phyloP scores from a whole-genome alignment of 2,113 vertebrate genomes.

The Nematolebias whitei region DNA sequence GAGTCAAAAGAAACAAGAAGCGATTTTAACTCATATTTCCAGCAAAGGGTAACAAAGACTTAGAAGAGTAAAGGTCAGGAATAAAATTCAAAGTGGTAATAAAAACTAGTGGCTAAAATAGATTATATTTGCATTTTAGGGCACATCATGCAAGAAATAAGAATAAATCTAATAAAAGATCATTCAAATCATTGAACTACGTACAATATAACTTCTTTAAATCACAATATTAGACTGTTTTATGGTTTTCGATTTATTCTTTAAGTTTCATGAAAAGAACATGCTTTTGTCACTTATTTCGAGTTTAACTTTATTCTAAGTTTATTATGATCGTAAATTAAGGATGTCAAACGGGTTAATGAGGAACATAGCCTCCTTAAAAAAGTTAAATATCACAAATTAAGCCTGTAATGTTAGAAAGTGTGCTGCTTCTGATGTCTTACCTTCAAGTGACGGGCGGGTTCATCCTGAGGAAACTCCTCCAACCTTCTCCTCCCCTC shows the following conservation, averaged over 20 bases:
- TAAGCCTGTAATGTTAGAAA: not conserved
- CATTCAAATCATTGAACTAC: not conserved
- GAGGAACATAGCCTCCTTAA: not conserved
- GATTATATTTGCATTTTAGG: not conserved
- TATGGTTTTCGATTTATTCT: no score
- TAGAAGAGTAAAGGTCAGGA: not conserved
- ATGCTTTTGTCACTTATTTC: no score
- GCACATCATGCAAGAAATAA: not conserved
- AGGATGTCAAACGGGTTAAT: not conserved
- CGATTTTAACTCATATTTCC: not conserved
- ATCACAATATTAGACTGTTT: no score
- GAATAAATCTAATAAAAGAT: not conserved
- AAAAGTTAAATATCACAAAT: not conserved
- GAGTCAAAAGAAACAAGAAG: not conserved
- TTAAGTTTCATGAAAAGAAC: not conserved
- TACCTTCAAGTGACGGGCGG: slow-evolving; percentile 57
- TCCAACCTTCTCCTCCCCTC: slow-evolving; percentile 36
- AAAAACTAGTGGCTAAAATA: not conserved
- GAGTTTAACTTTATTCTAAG: not conserved
- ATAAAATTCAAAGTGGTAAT: not conserved
- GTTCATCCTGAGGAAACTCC: slow-evolving; percentile 49
- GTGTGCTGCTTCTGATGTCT: slow-evolving; percentile 31
- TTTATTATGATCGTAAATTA: not conserved
- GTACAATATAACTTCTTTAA: no score
- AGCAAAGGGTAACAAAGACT: not conserved